Evolutionary conservation across 2,113 vertebrate species (phyloP).

Genomic region (Podilymbus podiceps): DNA sequence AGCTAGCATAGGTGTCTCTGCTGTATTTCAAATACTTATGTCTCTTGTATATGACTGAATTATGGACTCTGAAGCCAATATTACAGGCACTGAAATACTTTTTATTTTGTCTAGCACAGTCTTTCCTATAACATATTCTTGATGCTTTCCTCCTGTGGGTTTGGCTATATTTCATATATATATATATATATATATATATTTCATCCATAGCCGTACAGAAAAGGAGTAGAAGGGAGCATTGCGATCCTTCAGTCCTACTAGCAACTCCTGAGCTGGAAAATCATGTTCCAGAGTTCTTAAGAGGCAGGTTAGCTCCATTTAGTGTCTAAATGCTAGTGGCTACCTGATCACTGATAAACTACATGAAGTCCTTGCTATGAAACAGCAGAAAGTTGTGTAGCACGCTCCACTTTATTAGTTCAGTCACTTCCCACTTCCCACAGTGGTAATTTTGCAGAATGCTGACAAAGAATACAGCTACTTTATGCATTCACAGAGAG

Average conservation of each 20-base stretch:
- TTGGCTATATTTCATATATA: background rate
- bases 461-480: background rate
- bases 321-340: background rate
- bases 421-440: background rate
- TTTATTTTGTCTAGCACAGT: background rate
- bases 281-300: background rate
- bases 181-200: too few species aligned
- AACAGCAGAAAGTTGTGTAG: background rate
- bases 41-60: background rate
- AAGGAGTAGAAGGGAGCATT: background rate
- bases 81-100: background rate
- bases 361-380: background rate
- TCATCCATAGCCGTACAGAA: background rate
- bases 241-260: background rate
- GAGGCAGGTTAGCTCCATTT: background rate
- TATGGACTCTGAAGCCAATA: background rate
- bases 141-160: background rate
- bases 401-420: background rate
- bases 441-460: slow-evolving; percentile 4
- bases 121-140: background rate
- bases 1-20: background rate
- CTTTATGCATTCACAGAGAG: background rate
- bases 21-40: background rate
- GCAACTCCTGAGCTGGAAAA: background rate
- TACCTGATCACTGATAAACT: background rate